A percentile compares a stretch with the other conserved stretches of the same genome.
Conservation (phyloP, 2,888 invertebrate species). For the Falcaria lacertinaria region DNA sequence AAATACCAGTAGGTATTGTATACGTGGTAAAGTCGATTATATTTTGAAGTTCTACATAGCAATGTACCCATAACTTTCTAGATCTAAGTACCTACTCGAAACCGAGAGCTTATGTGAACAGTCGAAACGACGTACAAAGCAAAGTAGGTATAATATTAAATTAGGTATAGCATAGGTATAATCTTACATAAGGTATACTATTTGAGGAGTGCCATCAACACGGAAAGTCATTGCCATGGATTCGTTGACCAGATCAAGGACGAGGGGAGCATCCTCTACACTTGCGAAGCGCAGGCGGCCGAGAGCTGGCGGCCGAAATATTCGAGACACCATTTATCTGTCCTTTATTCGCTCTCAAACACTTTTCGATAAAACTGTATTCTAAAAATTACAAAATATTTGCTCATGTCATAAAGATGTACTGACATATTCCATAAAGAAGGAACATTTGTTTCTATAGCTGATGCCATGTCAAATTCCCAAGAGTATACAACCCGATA, state of each 20-base stretch:
- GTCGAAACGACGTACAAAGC: no score
- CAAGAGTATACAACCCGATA: no score
- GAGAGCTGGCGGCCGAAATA: slow-evolving; percentile 27
- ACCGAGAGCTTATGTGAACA: no score
- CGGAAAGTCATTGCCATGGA: slow-evolving; percentile 54
- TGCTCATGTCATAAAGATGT: background rate
- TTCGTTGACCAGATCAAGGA: slow-evolving; percentile 44
- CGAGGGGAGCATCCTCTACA: slow-evolving; percentile 36
- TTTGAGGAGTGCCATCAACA: slow-evolving; percentile 28
- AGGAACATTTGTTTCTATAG: no score
- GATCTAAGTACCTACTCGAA: no score
- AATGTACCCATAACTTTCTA: no score
- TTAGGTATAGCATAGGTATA: background rate
- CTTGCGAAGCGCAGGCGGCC: slow-evolving; percentile 47
- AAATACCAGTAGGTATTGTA: no score
- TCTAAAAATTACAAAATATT: background rate
- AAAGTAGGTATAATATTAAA: background rate
- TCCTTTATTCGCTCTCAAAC: no score
- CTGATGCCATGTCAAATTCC: no score
- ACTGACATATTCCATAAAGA: background rate
- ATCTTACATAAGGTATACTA: slow-evolving; percentile 55
- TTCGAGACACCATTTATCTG: slow-evolving; percentile 20
- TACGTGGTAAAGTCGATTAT: no score
- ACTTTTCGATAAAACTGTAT: no score
- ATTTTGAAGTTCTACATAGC: no score